Base-by-base conservation (phyloP, 1,140 invertebrate species). In the Cydia fagiglandana region DNA sequence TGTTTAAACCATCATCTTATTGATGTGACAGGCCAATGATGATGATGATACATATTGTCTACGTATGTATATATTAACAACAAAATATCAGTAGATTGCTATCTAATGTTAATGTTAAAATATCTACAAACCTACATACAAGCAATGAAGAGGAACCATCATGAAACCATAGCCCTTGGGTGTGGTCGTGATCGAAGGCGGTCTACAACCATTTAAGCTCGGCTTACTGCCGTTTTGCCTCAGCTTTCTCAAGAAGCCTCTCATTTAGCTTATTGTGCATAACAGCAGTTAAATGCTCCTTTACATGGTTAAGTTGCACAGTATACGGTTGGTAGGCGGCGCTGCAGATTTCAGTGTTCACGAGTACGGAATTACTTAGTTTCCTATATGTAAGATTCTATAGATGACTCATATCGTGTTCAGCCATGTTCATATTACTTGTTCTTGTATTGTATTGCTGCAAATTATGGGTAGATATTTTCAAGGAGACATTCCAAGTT, bases 221-320 rank as follows among this genome's bases (percentile, higher is more conserved):
- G 50, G 7, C 56, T 61, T 61, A 61, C 56, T 24, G 56, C 56
- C 53, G n/a, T 53, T 53, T 61, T 24, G 20, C 17, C 17, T 61
- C 9, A 61, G 56, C 20, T 61, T 61, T 61, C 56, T 61, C 56
- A 7, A 61, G 56, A 24, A 24, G 56, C 17, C 56, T 20, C 56
- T 61, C n/a, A 61, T 61, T 61, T 24, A 61, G 56, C 17, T 61
- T 10, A 61, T 61, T 61, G 56, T 24, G 56, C 56, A 61, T 61
- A 61, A 61, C 5, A 61, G 56, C 56, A 61, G 56, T 20, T 61
- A 61, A 61, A 61, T 61, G 56, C 56, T 61, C 56, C 56, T 61
- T 61, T 61, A 61, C 20, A 61, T 61, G 56, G 17, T 24, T 61
- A 24, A 10, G 17, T 17, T 53, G 6, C n/a, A 53, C 13, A 24